These are phyloP conservation scores for Agapostemon virescens DNA, from an alignment of 2,888 invertebrate genomes.

Conservation along the genomic window DNA sequence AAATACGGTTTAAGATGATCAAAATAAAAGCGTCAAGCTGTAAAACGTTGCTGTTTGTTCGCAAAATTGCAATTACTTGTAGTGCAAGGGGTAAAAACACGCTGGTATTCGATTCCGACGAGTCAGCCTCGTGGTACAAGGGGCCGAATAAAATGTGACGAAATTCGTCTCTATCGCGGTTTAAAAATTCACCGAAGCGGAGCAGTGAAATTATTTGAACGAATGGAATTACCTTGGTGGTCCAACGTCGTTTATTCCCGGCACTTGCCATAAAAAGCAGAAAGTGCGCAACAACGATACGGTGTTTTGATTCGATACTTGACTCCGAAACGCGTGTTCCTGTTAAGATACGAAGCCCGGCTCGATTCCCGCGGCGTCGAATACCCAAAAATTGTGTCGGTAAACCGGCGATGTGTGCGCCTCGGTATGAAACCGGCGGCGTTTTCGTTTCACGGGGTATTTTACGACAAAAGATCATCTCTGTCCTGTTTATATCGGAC, in stretches of 20 bases:
- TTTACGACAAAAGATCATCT: constrained; percentile 13
- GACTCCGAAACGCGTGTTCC: not conserved
- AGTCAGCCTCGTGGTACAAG: too few species aligned
- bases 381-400: not conserved
- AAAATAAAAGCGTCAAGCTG: too few species aligned
- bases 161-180: not conserved
- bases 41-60: too few species aligned
- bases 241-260: not conserved
- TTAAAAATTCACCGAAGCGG: not conserved
- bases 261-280: not conserved
- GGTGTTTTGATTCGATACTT: not conserved
- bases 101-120: too few species aligned
- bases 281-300: not conserved
- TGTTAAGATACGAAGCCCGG: not conserved
- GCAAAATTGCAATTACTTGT: too few species aligned
- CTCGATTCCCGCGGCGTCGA: constrained; percentile 1
- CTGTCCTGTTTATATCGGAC: not conserved
- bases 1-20: too few species aligned
- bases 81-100: too few species aligned
- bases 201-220: not conserved
- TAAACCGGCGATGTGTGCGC: not conserved
- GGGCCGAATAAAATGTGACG: not conserved
- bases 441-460: not conserved
- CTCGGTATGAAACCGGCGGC: not conserved
- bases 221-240: not conserved